Evolutionary conservation across 2,113 vertebrate species (phyloP).

Genomic region (Arenaria interpres): DNA sequence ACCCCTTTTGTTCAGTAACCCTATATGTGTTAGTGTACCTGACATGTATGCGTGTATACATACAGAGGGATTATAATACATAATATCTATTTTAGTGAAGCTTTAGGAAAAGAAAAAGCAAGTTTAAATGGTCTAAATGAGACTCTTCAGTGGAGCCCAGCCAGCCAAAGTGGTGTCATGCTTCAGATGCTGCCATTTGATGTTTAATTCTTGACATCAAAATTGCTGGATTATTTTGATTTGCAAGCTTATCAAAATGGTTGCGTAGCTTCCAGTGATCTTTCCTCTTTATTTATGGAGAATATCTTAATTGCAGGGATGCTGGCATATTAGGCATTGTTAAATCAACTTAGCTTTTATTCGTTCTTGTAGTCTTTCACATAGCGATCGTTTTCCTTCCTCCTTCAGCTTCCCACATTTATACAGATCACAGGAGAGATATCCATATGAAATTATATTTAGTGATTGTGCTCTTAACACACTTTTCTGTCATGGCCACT

Average conservation of each 20-base stretch:
- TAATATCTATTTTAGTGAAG: not conserved
- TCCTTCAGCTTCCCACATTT: not conserved
- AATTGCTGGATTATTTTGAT: not conserved
- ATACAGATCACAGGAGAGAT: not conserved
- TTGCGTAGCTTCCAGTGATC: not conserved
- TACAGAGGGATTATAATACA: not conserved
- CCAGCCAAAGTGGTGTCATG: not conserved
- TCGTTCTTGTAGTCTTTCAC: not conserved
- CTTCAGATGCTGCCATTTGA: not conserved
- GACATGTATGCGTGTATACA: not conserved
- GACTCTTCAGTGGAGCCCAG: not conserved
- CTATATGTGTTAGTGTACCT: not conserved
- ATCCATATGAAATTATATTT: not conserved
- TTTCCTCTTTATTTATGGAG: not conserved
- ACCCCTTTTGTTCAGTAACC: not conserved
- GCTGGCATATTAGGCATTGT: not conserved
- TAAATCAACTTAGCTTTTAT: not conserved
- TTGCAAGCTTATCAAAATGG: not conserved
- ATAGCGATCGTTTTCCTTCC: not conserved
- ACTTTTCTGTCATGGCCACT: not conserved
- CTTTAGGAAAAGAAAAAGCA: not conserved
- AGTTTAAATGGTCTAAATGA: not conserved
- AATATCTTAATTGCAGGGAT: not conserved
- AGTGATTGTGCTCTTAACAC: conserved; percentile 4
- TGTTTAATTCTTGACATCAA: not conserved